These are phyloP conservation scores for Lycaon pictus DNA, from an alignment of 2,113 vertebrate genomes.

Conservation along the genomic window DNA sequence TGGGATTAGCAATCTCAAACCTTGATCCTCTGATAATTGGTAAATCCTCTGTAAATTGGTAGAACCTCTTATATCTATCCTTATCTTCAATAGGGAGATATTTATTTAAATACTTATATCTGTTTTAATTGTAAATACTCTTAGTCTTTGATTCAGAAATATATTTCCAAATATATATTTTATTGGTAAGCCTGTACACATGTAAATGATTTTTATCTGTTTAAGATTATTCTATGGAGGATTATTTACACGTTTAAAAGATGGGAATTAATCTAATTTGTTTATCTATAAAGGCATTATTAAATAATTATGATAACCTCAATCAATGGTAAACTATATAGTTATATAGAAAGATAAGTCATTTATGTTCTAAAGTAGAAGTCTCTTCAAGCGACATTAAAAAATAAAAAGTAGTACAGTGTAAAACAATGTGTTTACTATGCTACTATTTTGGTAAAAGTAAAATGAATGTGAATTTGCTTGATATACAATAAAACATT, in stretches of 20 bases:
- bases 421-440: not conserved
- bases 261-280: not conserved
- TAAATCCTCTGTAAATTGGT: not conserved
- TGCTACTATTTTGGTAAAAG: not conserved
- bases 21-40: not conserved
- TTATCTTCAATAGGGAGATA: not conserved
- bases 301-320: not conserved
- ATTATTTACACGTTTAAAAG: not conserved
- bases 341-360: not conserved
- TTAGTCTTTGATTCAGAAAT: not conserved
- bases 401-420: not conserved
- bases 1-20: not conserved
- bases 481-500: not conserved
- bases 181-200: not conserved
- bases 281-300: not conserved
- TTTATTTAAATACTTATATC: not conserved
- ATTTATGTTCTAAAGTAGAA: not conserved
- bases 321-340: not conserved
- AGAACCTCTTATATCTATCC: not conserved
- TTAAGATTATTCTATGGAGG: not conserved
- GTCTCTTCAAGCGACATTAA: not conserved
- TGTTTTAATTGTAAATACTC: not conserved
- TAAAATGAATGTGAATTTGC: not conserved
- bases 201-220: not conserved
- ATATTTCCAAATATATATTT: not conserved